A percentile compares a stretch with the other conserved stretches of the same genome.
phyloP scores from a whole-genome alignment of 1,140 invertebrate genomes.

The Bicyclus anynana region DNA sequence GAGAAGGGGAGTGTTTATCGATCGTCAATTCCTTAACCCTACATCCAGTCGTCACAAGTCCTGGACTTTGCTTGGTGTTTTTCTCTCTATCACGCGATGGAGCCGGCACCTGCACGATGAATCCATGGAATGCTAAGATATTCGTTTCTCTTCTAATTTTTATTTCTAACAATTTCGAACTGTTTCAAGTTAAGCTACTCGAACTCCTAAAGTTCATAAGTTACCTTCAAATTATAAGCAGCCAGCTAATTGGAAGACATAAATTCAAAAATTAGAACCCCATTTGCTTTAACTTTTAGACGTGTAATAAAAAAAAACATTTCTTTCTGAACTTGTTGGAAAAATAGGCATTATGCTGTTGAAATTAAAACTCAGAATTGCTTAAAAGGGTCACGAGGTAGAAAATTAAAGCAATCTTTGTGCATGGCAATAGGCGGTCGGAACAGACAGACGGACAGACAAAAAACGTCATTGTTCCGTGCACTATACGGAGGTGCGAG shows the following conservation, averaged over 20 bases:
- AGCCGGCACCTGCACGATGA: too few species aligned
- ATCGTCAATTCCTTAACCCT: too few species aligned
- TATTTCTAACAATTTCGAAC: neutral
- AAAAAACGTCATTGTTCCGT: conserved; percentile 47
- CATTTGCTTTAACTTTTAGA: conserved; percentile 12
- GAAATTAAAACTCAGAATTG: neutral
- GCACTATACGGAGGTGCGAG: conserved; percentile 45
- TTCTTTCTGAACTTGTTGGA: neutral
- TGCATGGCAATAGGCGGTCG: conserved; percentile 15
- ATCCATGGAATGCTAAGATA: too few species aligned
- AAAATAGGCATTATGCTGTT: neutral
- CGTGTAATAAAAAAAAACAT: conserved; percentile 10
- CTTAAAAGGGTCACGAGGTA: neutral
- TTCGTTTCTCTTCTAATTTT: neutral
- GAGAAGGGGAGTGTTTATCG: too few species aligned
- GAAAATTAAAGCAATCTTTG: conserved; percentile 3
- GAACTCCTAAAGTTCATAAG: neutral
- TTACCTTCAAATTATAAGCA: conserved; percentile 1
- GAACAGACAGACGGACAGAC: conserved; percentile 31
- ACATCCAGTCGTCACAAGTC: too few species aligned
- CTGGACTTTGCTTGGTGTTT: too few species aligned
- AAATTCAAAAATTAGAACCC: conserved; percentile 17
- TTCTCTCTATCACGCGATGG: too few species aligned
- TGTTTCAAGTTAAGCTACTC: neutral
- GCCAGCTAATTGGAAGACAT: conserved; percentile 20